phyloP scores from a whole-genome alignment of 2,113 vertebrate genomes.

The Eupsittula cactorum region DNA sequence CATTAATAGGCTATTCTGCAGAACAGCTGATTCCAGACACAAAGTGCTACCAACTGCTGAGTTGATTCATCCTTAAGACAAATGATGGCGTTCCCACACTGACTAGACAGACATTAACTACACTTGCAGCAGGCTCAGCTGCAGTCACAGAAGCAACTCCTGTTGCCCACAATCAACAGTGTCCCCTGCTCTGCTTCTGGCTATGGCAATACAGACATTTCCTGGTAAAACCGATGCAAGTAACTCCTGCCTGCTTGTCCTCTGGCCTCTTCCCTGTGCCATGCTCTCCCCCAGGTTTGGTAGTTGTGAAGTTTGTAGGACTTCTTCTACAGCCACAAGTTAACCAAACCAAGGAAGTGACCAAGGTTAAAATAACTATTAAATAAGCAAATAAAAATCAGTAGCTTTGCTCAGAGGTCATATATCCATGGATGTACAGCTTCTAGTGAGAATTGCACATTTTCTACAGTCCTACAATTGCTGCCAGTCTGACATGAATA shows the following conservation, averaged over 20 bases:
- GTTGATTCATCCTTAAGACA: background rate
- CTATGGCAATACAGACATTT: background rate
- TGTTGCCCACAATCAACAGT: too few relatives aligned
- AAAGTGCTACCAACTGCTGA: background rate
- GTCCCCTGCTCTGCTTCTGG: background rate
- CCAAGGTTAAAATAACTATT: background rate
- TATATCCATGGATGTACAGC: background rate
- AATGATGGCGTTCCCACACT: background rate
- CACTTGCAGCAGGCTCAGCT: background rate
- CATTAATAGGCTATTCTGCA: background rate
- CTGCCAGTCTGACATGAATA: background rate
- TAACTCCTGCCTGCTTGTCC: background rate
- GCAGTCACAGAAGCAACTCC: background rate
- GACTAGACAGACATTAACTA: background rate
- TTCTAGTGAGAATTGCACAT: background rate
- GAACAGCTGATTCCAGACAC: background rate
- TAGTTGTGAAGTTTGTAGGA: background rate
- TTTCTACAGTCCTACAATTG: background rate
- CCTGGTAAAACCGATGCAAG: background rate
- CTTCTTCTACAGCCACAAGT: background rate
- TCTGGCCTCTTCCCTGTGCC: background rate
- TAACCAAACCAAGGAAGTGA: background rate
- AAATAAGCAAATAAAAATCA: background rate
- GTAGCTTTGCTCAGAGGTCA: background rate
- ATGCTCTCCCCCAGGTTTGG: accelerated